Evolutionary conservation across 2,888 invertebrate genomes (phyloP), one percentile per base, ranked within the genome.

Genomic region (Platerodrilus igneus): DNA sequence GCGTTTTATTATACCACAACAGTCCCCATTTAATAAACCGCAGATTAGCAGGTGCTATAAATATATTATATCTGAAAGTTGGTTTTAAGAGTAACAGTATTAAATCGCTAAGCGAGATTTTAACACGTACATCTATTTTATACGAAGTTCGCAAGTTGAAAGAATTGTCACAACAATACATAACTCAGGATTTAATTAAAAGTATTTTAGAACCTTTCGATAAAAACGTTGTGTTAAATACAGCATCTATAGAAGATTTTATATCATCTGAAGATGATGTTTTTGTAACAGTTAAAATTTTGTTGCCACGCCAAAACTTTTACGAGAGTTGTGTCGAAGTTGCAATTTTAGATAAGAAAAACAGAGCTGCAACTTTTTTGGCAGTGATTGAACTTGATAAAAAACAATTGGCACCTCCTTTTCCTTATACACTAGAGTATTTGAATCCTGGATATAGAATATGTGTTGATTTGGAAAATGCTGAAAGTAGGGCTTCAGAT

Each of bases 1-100:
- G 79, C 1, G 63, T 83, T 33, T 60, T 69, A 32, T 73, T 87
- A 48, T 77, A 83, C 59, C 62, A 81, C 40, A 71, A 68, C 37
- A 81, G 81, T 62, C 82, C 85, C 32, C 83, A 86, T 60, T 73
- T 83, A 38, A 68, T 85, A 4, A 86, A 87, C 64, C 79, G 81
- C 54, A 78, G 82, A 60, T 68, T 87, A 58, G 77, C 79, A 63
- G 80, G 79, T 32, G 73, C 54, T 9, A 51, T 61, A 11, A 53
- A 56, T 43, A 40, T 55, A 33, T 48, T 59, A 31, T 55, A 63
- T 41, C 59, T 56, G 34, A 51, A 62, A 55, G 47, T 66, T 9
- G 17, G 44, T 9, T 55, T 58, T 32, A 45, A 55, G 34, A 47
- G 47, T 29, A 32, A 52, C 11, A 41, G 44, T 41, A 28, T 60